A percentile compares a stretch with the other conserved stretches of the same genome.
These are phyloP conservation scores for Thyatira batis DNA, from an alignment of 2,888 invertebrate species.

Conservation along the genomic window DNA sequence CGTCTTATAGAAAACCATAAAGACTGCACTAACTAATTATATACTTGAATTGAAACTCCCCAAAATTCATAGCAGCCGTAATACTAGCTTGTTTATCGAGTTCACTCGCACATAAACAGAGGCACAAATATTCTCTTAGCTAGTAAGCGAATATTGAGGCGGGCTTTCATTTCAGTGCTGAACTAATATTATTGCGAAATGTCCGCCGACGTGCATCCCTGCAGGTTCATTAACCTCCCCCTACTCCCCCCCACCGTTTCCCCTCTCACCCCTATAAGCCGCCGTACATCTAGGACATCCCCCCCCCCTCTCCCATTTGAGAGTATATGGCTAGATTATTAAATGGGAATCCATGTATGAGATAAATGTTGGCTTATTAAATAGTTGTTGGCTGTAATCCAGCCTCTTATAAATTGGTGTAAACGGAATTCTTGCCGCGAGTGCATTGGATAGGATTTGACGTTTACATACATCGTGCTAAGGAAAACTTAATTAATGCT, in stretches of 20 bases:
- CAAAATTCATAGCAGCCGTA: too few species aligned
- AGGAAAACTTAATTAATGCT: too few species aligned
- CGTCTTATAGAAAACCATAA: too few species aligned
- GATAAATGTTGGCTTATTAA: conserved; percentile 17
- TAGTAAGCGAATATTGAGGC: neutral
- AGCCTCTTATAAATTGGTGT: neutral
- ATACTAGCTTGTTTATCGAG: neutral
- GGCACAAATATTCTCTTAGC: neutral
- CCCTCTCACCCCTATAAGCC: neutral
- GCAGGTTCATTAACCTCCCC: conserved; percentile 69
- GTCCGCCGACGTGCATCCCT: conserved; percentile 63
- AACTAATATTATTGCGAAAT: conserved; percentile 68
- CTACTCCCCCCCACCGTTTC: conserved; percentile 17
- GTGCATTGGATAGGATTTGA: too few species aligned
- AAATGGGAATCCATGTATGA: conserved; percentile 31
- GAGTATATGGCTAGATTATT: conserved; percentile 45
- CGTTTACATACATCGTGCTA: too few species aligned
- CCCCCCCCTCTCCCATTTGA: conserved; percentile 25
- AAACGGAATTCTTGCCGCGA: neutral
- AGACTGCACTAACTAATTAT: neutral
- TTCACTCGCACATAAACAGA: neutral
- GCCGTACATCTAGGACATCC: conserved; percentile 15
- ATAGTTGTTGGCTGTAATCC: conserved; percentile 5
- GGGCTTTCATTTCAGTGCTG: conserved; percentile 26
- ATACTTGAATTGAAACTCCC: too few species aligned